A percentile compares a stretch with the other conserved stretches of the same genome.
Conservation (phyloP, 1,140 invertebrate species). For the Ladona fulva region DNA sequence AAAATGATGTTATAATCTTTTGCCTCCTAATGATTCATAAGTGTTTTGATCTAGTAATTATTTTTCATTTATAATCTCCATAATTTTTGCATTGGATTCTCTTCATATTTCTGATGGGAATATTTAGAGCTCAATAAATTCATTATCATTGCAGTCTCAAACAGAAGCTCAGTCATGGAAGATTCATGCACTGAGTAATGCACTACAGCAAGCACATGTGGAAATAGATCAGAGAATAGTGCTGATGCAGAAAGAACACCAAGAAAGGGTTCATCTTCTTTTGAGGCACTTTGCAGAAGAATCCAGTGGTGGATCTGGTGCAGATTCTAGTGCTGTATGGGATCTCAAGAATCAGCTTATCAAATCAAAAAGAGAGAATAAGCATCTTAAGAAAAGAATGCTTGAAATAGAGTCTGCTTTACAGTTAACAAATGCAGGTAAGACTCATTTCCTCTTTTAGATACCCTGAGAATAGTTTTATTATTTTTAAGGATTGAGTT, state of each 20-base stretch:
- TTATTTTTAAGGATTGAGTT: too few species aligned
- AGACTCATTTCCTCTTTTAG: too few species aligned
- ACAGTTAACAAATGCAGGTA: background rate
- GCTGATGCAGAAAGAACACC: conserved; percentile 47
- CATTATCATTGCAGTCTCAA: conserved; percentile 26
- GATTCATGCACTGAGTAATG: conserved; percentile 43
- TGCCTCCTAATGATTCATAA: too few species aligned
- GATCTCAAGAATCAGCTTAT: background rate
- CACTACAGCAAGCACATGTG: conserved; percentile 45
- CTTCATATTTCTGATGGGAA: too few species aligned
- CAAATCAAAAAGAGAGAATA: background rate
- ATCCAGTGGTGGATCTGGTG: conserved; percentile 36
- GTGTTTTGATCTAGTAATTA: too few species aligned
- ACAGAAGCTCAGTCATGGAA: conserved; percentile 42
- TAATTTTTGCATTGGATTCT: too few species aligned
- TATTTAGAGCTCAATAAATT: too few species aligned
- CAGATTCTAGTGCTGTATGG: conserved; percentile 12
- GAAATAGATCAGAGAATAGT: conserved; percentile 47
- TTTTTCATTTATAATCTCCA: too few species aligned
- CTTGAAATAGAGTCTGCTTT: background rate
- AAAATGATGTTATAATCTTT: too few species aligned
- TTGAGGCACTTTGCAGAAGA: conserved; percentile 48
- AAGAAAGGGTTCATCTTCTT: conserved; percentile 50
- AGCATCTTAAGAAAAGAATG: background rate
- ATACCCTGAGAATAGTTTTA: too few species aligned